Percentiles rank a stretch among this genome's conserved stretches.
Conservation (phyloP, 2,797 vertebrate genomes). For the Thamnophis elegans region DNA sequence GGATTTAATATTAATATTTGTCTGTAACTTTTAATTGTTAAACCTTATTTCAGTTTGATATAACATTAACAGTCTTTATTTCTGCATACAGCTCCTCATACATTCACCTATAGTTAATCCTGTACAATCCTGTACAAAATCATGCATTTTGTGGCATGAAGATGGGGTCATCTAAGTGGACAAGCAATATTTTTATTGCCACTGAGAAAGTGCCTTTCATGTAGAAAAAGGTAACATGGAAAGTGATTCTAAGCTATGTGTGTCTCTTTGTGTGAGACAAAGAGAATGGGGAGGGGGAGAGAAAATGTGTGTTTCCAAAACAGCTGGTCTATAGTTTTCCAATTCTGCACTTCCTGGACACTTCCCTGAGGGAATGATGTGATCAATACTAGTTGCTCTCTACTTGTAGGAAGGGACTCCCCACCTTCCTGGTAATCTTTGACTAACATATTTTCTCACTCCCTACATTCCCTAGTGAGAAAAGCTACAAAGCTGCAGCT, state of each 20-base stretch:
- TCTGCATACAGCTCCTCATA: background rate
- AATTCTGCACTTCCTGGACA: conserved; percentile 1
- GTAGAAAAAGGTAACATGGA: background rate
- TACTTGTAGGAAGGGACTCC: background rate
- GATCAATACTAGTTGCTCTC: background rate
- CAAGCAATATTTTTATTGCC: background rate
- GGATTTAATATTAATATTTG: background rate
- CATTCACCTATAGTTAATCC: background rate
- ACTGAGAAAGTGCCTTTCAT: background rate
- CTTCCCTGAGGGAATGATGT: conserved; percentile 15
- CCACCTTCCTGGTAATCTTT: background rate
- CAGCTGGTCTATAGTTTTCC: conserved; percentile 5
- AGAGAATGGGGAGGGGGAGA: background rate
- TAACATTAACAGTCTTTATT: background rate
- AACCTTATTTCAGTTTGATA: background rate
- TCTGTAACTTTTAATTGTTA: background rate
- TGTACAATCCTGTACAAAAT: background rate
- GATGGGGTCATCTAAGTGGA: background rate
- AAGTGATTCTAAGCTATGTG: background rate
- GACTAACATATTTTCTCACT: conserved; percentile 15
- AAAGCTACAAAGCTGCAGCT: background rate
- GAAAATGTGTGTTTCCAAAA: background rate
- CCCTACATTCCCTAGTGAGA: background rate
- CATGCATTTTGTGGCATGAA: background rate
- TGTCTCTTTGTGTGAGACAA: background rate